Base-by-base conservation (phyloP, 1,140 invertebrate genomes). In the Phymorhynchus buccinoides region DNA sequence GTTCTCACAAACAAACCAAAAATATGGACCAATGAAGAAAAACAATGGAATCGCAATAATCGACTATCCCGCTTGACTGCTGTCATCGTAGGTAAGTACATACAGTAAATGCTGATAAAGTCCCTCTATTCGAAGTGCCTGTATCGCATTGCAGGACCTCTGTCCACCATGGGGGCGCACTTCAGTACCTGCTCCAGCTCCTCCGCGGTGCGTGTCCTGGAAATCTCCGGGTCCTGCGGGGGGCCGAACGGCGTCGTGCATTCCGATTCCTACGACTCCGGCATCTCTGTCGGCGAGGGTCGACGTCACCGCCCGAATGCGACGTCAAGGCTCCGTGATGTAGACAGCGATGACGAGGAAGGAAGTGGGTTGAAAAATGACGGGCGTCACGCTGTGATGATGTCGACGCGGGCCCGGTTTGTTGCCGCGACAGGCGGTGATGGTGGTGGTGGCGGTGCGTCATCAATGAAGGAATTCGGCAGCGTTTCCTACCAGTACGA, bases 151-250 rank as follows among this genome's bases (percentile, higher is more conserved):
- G 35, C 79, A 56, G n/a, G 30, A 56, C 52, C n/a, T 56, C n/a
- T n/a, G n/a, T n/a, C n/a, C n/a, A 9, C 1, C 32, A 84, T 84
- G 83, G 83, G 83, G 83, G 62, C 75, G 62, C 75, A 75, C 35
- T 84, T 79, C 48, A 84, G 83, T 48, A 62, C 75, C 35, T 84
- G 83, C 75, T 66, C 48, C 12, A 52, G 83, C 37, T 32, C 83
- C 30, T 48, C 68, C 18, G 77, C 42, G 37, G 85, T 86, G 80
- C 39, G 37, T 22, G 80, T 82, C 0, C 9, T 37, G 37, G 66
- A 56, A 30, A 56, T 37, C 62, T 35, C 32, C 39, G 9, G 73
- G 37, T 9, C 1, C 30, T 27, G 22, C 14, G 30, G 12, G 12
- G 27, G 12, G n/a, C 12, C 18, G 56, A 39, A 39, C 73, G 22